phyloP scores from a whole-genome alignment of 2,888 invertebrate species.

The Esperia sulphurella region DNA sequence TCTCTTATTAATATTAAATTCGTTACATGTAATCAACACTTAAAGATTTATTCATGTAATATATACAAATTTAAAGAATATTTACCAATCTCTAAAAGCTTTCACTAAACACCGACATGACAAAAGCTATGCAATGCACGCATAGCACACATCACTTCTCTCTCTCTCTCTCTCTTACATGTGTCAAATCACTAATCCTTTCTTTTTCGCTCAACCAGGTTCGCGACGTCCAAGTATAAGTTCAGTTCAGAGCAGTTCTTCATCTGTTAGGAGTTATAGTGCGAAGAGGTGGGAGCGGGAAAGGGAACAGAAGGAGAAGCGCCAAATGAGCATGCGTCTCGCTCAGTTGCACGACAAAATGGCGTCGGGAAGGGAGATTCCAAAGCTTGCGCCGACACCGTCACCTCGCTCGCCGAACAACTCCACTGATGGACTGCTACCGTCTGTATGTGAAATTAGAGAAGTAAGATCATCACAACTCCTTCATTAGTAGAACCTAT shows the following conservation, averaged over 20 bases:
- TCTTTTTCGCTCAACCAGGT: slow-evolving; percentile 74
- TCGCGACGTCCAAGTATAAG: slow-evolving; percentile 93
- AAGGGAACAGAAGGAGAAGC: slow-evolving; percentile 88
- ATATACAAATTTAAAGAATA: too few relatives aligned
- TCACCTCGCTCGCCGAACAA: slow-evolving; percentile 88
- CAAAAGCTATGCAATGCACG: slow-evolving; percentile 15
- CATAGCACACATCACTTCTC: slow-evolving; percentile 19
- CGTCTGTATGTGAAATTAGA: slow-evolving; percentile 88
- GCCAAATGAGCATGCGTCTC: slow-evolving; percentile 88
- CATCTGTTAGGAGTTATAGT: slow-evolving; percentile 90
- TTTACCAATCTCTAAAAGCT: background rate
- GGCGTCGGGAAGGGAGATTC: slow-evolving; percentile 68
- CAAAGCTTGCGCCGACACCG: slow-evolving; percentile 82
- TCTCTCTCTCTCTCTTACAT: slow-evolving; percentile 2
- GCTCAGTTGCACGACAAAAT: slow-evolving; percentile 84
- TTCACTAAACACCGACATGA: slow-evolving; percentile 2
- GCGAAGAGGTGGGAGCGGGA: slow-evolving; percentile 89
- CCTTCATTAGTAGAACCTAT: slow-evolving; percentile 14
- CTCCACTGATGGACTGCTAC: slow-evolving; percentile 90
- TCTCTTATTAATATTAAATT: background rate
- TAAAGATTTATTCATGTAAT: background rate
- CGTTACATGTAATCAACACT: background rate
- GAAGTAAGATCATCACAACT: slow-evolving; percentile 79
- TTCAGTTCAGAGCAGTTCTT: slow-evolving; percentile 90
- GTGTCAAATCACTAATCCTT: background rate